A percentile compares a stretch with the other conserved stretches of the same genome.
Conservation (phyloP, 2,113 vertebrate genomes). For the Dromas ardeola region DNA sequence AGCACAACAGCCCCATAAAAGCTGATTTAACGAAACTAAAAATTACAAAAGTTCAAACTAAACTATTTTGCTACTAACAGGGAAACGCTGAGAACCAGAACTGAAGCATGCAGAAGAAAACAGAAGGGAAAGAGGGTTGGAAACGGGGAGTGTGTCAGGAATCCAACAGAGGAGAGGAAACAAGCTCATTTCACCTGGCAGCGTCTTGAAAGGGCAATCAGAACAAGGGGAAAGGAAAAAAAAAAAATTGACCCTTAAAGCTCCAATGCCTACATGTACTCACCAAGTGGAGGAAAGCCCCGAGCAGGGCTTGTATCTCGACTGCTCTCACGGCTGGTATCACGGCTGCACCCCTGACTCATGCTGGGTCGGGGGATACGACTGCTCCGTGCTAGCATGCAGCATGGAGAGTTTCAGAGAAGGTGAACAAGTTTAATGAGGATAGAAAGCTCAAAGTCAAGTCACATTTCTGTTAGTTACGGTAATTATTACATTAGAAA, state of each 20-base stretch:
- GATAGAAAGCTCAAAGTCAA: slow-evolving; percentile 83
- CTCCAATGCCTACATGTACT: slow-evolving; percentile 83
- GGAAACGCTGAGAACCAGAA: slow-evolving; percentile 40
- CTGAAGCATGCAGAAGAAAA: slow-evolving; percentile 76
- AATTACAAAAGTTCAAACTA: background rate
- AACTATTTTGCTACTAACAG: slow-evolving; percentile 29
- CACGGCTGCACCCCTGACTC: slow-evolving; percentile 99
- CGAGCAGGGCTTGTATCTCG: slow-evolving; percentile 98
- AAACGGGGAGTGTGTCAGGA: slow-evolving; percentile 29
- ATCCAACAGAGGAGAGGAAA: slow-evolving; percentile 48
- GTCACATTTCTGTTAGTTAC: slow-evolving; percentile 76
- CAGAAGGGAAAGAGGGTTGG: slow-evolving; percentile 30
- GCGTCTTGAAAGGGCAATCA: slow-evolving; percentile 48
- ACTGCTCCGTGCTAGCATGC: slow-evolving; percentile 99
- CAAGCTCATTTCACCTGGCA: slow-evolving; percentile 67
- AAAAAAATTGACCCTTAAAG: slow-evolving; percentile 59
- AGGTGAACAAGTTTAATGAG: slow-evolving; percentile 95
- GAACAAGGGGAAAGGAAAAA: slow-evolving; percentile 22
- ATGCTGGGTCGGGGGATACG: slow-evolving; percentile 99
- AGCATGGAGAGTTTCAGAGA: slow-evolving; percentile 94
- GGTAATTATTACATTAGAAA: slow-evolving; percentile 72
- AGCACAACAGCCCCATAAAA: background rate
- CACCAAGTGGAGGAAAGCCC: slow-evolving; percentile 97
- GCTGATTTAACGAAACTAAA: background rate
- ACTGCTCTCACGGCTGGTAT: slow-evolving; percentile 99